Conservation (phyloP, 2,797 vertebrate genomes). For the Lindbergichthys nudifrons region DNA sequence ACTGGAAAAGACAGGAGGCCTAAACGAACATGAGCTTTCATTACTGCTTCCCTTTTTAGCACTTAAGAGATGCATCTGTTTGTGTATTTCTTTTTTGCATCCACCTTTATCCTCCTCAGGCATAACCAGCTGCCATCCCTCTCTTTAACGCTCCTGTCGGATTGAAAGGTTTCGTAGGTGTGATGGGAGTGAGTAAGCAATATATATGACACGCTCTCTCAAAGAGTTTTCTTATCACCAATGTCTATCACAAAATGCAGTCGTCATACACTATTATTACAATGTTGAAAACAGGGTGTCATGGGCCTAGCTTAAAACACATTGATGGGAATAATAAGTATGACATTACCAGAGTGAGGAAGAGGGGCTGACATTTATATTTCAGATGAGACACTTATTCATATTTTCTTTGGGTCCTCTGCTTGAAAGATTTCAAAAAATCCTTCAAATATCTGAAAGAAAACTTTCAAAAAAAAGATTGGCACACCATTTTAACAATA, state of each 20-base stretch:
- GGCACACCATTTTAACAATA: background rate
- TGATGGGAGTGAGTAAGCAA: constrained; percentile 35
- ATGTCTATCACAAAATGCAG: constrained; percentile 9
- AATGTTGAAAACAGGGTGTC: background rate
- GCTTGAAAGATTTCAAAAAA: too few species aligned
- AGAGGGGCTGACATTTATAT: background rate
- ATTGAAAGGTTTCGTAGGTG: constrained; percentile 21
- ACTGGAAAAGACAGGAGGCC: constrained; percentile 64
- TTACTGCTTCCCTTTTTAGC: constrained; percentile 69
- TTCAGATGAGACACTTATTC: too few species aligned
- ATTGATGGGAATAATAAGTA: background rate
- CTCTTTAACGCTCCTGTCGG: constrained; percentile 36
- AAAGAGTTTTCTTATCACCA: constrained; percentile 19
- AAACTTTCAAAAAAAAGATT: background rate
- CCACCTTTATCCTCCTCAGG: constrained; percentile 62
- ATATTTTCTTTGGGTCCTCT: too few species aligned
- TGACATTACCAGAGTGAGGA: background rate
- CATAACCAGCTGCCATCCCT: constrained; percentile 57
- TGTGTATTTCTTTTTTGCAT: constrained; percentile 39
- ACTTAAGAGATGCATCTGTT: constrained; percentile 69
- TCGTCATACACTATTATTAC: background rate
- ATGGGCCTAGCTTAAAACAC: background rate
- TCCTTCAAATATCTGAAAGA: background rate
- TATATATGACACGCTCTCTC: constrained; percentile 1
- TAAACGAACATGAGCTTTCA: constrained; percentile 76